Base-by-base conservation (phyloP, 2,888 invertebrate genomes). In the Falcaria lacertinaria region DNA sequence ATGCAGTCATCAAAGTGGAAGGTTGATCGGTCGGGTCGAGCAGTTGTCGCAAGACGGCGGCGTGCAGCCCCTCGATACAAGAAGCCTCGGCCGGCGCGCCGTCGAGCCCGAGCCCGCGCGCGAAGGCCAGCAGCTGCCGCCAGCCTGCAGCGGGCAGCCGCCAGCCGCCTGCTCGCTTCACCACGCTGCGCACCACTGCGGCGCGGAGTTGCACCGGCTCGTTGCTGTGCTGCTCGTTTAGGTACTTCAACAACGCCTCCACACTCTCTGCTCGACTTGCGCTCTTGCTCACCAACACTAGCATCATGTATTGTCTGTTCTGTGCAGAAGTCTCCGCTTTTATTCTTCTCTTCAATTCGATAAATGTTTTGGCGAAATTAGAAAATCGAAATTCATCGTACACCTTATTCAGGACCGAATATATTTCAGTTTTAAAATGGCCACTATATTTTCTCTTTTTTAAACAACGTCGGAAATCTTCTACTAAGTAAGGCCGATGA, bases 201-300 rank as follows among this genome's bases (percentile, higher is more conserved):
- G 82, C 81, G 11, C 82, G 69, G 1, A 77, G 50, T 33, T 76
- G 72, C 0, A 55, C 57, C 0, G 82, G 71, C 40, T 85, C 85
- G 34, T 85, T 83, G 8, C 39, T 49, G 39, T 79, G 70, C 32
- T 55, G 61, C 14, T 58, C 49, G 7, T 72, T 57, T 0, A 84
- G 38, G 13, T 63, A 52, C 33, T 64, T 57, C 33, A 84, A 44
- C 15, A 85, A 47, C 16, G 63, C 55, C 2, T 66, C 60, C 1
- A 82, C 52, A 34, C 66, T 59, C 1, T 69, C 69, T 4, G 48
- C 50, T 16, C 67, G 60, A 0, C 78, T 75, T 2, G 80, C 83
- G 16, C 63, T 78, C 46, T 85, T 86, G 47, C 83, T 85, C 0
- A 85, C 71, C 17, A 86, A 60, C 2, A 85, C 82, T 1, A 83